Evolutionary conservation across 2,113 vertebrate genomes (phyloP).

Genomic region (Corapipo altera): DNA sequence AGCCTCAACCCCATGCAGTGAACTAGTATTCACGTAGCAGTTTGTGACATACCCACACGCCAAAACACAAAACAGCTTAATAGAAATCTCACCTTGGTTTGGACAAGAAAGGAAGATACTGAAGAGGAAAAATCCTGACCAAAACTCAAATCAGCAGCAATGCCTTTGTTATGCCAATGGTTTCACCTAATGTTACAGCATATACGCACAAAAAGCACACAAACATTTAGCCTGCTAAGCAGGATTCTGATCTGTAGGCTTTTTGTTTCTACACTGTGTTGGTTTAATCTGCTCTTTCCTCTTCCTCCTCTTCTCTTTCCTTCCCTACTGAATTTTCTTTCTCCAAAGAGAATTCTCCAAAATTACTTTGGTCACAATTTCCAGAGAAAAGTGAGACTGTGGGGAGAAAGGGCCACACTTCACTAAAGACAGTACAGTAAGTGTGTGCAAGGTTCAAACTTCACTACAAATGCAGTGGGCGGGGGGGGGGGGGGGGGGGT

Average conservation of each 20-base stretch:
- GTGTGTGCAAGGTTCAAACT: background rate
- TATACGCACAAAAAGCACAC: background rate
- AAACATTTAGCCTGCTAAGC: background rate
- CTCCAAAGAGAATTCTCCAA: background rate
- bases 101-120: background rate
- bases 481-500: too few relatives aligned
- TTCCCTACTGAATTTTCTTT: background rate
- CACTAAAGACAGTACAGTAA: background rate
- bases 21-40: background rate
- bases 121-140: background rate
- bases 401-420: background rate
- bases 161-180: background rate
- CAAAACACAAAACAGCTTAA: background rate
- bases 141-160: background rate
- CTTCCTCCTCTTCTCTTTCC: background rate
- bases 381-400: background rate
- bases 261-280: background rate
- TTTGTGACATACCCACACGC: background rate
- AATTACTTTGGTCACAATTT: background rate
- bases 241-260: background rate
- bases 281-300: background rate
- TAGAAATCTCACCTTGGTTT: background rate
- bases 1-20: background rate
- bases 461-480: background rate
- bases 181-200: background rate